Conservation (phyloP, 2,797 vertebrate species). For the Danio tinwini region DNA sequence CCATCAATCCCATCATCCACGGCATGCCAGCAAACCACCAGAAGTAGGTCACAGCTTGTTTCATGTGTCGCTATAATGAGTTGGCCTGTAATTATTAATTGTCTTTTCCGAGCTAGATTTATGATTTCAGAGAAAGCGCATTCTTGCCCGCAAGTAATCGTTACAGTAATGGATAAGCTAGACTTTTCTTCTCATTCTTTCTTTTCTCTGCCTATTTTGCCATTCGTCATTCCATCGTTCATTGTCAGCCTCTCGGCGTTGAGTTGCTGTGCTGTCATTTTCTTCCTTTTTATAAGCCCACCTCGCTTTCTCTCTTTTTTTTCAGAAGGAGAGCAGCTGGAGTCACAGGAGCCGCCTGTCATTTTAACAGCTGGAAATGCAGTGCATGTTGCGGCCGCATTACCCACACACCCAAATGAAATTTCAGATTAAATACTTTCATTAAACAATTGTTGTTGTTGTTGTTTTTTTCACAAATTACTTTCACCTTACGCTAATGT, state of each 20-base stretch:
- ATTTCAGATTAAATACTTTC: no score
- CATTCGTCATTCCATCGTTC: conserved; percentile 17
- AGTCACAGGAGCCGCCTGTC: background rate
- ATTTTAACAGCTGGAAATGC: no score
- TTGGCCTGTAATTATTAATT: conserved; percentile 56
- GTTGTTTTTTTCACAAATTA: no score
- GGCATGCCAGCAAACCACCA: conserved; percentile 18
- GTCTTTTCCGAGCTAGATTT: conserved; percentile 49
- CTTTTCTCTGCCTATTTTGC: conserved; percentile 16
- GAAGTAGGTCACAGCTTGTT: conserved; percentile 58
- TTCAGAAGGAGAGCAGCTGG: conserved; percentile 9
- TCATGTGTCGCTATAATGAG: conserved; percentile 53
- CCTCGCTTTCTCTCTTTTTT: background rate
- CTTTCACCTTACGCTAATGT: no score
- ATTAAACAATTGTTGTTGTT: no score
- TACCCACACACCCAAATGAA: no score
- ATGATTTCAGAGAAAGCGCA: conserved; percentile 33
- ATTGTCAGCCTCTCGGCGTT: conserved; percentile 6
- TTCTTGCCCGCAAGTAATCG: conserved; percentile 36
- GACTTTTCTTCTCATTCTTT: background rate
- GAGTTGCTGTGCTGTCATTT: conserved; percentile 8
- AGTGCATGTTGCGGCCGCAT: no score
- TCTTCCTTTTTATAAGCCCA: background rate
- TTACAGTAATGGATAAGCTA: conserved; percentile 2
- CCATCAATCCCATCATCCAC: conserved; percentile 32